phyloP scores from a whole-genome alignment of 2,888 invertebrate genomes.

The Capitulum mitella region DNA sequence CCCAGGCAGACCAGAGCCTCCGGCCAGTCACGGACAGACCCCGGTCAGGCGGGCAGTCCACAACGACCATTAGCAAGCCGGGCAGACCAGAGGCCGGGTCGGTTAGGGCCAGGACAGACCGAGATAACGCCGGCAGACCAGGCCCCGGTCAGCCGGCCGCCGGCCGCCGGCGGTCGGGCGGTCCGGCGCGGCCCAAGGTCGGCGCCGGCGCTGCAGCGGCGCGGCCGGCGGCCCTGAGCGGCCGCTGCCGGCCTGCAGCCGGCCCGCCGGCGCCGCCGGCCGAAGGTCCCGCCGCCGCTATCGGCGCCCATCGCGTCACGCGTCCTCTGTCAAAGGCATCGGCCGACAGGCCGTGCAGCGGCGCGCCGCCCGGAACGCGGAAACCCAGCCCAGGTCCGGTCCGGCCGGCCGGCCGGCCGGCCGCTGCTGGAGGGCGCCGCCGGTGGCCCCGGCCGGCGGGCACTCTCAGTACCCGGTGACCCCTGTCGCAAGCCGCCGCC shows the following conservation, averaged over 20 bases:
- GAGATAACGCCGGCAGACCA: too few species aligned
- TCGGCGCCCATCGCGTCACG: background rate
- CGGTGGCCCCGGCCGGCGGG: background rate
- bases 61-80: too few species aligned
- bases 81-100: too few species aligned
- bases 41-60: too few species aligned
- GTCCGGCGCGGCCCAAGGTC: too few species aligned
- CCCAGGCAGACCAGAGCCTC: too few species aligned
- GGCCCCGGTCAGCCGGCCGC: background rate
- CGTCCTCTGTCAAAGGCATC: background rate
- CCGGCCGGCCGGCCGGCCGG: background rate
- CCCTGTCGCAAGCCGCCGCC: background rate
- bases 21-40: too few species aligned
- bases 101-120: too few species aligned
- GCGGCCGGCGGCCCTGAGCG: background rate
- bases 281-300: too few species aligned
- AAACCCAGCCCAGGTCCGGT: background rate
- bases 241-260: background rate
- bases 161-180: background rate
- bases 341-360: background rate
- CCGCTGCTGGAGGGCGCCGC: background rate
- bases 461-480: background rate
- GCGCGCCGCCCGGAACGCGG: background rate
- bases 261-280: background rate
- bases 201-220: too few species aligned